Evolutionary conservation across 2,113 vertebrate species (phyloP).

Genomic region (Thryonomys swinderianus): DNA sequence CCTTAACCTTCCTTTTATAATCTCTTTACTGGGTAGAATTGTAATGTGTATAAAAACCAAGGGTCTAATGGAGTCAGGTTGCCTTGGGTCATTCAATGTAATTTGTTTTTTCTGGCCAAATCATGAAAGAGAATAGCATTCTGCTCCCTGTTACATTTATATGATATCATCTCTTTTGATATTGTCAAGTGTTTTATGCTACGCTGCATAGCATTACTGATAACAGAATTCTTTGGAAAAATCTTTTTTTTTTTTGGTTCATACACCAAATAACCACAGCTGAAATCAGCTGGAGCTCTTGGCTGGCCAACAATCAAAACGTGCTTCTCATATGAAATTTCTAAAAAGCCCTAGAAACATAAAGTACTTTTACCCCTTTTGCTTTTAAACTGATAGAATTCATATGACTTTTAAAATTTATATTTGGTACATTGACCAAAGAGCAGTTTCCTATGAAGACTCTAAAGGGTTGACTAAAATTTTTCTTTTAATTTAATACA

Average conservation of each 20-base stretch:
- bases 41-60: conserved; percentile 44
- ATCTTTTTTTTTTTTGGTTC: neutral
- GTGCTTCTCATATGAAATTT: conserved; percentile 37
- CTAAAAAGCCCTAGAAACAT: conserved; percentile 16
- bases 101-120: conserved; percentile 67
- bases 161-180: conserved; percentile 68
- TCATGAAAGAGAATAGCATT: conserved; percentile 57
- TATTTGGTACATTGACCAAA: neutral
- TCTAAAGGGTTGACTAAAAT: neutral
- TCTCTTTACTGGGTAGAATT: conserved; percentile 58
- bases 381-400: neutral
- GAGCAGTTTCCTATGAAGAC: neutral
- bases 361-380: neutral
- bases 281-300: conserved; percentile 73
- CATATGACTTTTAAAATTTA: conserved; percentile 18
- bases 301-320: conserved; percentile 47
- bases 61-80: conserved; percentile 57
- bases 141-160: conserved; percentile 50
- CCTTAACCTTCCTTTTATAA: conserved; percentile 36
- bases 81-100: conserved; percentile 52
- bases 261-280: conserved; percentile 64
- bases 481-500: neutral
- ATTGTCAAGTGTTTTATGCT: conserved; percentile 35
- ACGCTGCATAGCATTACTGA: conserved; percentile 57
- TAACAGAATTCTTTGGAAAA: conserved; percentile 70